Evolutionary conservation across 2,113 vertebrate species (phyloP).

Genomic region (Odobenus rosmarus): DNA sequence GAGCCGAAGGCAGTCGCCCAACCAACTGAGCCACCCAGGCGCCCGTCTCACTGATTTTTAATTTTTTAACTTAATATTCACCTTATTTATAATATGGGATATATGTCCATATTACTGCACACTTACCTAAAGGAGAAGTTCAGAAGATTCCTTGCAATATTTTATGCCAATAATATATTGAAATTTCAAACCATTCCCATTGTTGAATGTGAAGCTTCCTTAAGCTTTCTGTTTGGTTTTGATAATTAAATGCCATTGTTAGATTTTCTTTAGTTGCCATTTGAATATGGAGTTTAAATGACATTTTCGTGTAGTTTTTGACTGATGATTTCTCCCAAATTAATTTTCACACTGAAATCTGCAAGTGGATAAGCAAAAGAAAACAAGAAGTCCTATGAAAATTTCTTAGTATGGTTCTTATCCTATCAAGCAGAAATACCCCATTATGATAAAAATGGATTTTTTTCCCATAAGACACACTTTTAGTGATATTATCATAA

Average conservation of each 20-base stretch:
- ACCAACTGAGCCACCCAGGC: background rate
- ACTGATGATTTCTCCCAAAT: background rate
- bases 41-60: background rate
- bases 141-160: background rate
- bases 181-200: background rate
- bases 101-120: background rate
- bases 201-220: background rate
- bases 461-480: background rate
- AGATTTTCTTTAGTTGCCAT: background rate
- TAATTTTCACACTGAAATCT: background rate
- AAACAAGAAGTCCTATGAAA: background rate
- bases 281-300: background rate
- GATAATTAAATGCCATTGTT: background rate
- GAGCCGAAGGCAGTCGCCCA: too few species aligned
- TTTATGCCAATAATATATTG: background rate
- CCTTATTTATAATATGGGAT: background rate
- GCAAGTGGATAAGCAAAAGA: background rate
- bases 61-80: background rate
- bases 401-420: background rate
- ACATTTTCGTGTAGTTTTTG: background rate
- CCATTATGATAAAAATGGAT: background rate
- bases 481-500: background rate
- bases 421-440: background rate
- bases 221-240: background rate
- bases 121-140: background rate